Conservation (phyloP, 2,888 invertebrate species). For the Polyommatus iphigenia region DNA sequence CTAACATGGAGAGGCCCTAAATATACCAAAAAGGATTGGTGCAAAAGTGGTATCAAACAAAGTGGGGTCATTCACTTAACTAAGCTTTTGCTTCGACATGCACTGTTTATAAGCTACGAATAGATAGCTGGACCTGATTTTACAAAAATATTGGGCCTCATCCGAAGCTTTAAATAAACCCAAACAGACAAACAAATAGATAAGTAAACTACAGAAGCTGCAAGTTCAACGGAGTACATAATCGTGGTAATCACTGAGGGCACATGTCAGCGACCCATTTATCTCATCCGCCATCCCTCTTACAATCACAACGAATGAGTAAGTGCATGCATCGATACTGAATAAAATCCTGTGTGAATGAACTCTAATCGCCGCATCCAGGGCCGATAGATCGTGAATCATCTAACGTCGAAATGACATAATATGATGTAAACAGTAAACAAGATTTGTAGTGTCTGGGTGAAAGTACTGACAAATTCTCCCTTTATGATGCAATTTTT, state of each 20-base stretch:
- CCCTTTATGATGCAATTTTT: background rate
- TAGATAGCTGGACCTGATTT: too few relatives aligned
- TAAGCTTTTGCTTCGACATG: too few relatives aligned
- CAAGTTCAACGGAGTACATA: slow-evolving; percentile 80
- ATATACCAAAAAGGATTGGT: too few relatives aligned
- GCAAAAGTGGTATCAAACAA: too few relatives aligned
- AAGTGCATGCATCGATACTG: slow-evolving; percentile 74
- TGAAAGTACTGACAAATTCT: background rate
- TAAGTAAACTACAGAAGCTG: slow-evolving; percentile 53
- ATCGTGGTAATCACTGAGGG: slow-evolving; percentile 78
- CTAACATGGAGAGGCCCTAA: too few relatives aligned
- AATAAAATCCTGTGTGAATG: slow-evolving; percentile 81
- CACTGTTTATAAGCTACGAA: too few relatives aligned
- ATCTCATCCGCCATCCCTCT: slow-evolving; percentile 81
- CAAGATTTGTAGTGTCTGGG: background rate
- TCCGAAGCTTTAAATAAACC: slow-evolving; percentile 36
- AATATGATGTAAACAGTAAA: slow-evolving; percentile 22
- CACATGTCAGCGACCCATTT: slow-evolving; percentile 79
- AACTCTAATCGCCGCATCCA: slow-evolving; percentile 78
- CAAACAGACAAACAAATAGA: slow-evolving; percentile 20
- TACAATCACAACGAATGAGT: slow-evolving; percentile 80
- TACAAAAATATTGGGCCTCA: background rate
- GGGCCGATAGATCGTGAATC: slow-evolving; percentile 55
- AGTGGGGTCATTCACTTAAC: too few relatives aligned
- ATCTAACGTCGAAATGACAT: slow-evolving; percentile 20